A percentile compares a stretch with the other conserved stretches of the same genome.
Evolutionary conservation across 2,113 vertebrate species (phyloP).

Genomic region (Argyrosomus japonicus): DNA sequence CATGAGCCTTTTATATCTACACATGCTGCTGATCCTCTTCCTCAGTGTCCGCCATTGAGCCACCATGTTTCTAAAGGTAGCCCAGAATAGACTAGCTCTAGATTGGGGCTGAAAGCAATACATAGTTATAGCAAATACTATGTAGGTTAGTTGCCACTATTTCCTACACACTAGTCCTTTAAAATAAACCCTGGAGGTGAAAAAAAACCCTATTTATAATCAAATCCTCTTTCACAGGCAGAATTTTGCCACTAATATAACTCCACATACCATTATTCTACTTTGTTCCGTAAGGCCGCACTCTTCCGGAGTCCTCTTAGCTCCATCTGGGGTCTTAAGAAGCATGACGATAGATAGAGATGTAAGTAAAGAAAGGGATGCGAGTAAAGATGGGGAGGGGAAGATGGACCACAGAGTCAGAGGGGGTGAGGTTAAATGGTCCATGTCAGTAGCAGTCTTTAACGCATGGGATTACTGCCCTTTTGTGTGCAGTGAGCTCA

Average conservation of each 20-base stretch:
- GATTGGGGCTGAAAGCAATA: too few relatives aligned
- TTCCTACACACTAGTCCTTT: too few relatives aligned
- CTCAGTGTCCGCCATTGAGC: too few relatives aligned
- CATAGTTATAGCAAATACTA: too few relatives aligned
- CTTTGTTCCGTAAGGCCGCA: neutral
- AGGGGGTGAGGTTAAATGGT: constrained; percentile 74
- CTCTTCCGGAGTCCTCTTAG: neutral
- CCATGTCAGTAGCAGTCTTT: constrained; percentile 75
- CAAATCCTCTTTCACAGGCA: neutral
- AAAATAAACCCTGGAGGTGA: neutral
- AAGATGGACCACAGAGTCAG: constrained; percentile 53
- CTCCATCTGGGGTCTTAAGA: constrained; percentile 24
- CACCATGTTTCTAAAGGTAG: too few relatives aligned
- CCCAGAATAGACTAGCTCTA: too few relatives aligned
- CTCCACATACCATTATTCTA: neutral
- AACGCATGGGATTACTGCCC: constrained; percentile 77
- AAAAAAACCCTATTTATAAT: neutral
- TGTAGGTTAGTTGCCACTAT: too few relatives aligned
- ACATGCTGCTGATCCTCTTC: too few relatives aligned
- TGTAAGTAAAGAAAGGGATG: constrained; percentile 35
- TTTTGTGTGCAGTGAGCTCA: constrained; percentile 74
- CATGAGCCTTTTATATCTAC: too few relatives aligned
- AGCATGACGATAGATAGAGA: constrained; percentile 28
- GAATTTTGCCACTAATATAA: neutral
- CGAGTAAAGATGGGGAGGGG: constrained; percentile 36